These are phyloP conservation scores for Tyto alba DNA, from an alignment of 2,113 vertebrate genomes.

Conservation along the genomic window DNA sequence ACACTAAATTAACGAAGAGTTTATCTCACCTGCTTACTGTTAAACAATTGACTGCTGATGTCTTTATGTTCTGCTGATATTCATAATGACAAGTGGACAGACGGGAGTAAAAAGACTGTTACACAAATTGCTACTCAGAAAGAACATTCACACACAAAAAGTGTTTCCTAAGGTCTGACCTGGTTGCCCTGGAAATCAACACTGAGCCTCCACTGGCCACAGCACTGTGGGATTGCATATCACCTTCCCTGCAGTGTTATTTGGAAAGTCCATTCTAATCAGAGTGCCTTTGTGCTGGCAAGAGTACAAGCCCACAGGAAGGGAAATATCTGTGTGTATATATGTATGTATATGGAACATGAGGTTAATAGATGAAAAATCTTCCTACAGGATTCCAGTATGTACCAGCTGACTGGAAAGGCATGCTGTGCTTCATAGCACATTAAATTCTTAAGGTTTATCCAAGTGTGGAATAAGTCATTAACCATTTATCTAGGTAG, in stretches of 20 bases:
- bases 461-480: neutral
- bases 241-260: neutral
- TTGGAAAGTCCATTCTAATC: neutral
- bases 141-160: neutral
- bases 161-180: neutral
- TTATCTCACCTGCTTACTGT: neutral
- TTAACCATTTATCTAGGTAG: neutral
- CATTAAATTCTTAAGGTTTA: neutral
- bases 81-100: neutral
- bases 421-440: neutral
- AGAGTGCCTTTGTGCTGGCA: neutral
- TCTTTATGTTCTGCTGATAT: neutral
- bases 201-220: accelerated
- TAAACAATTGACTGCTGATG: neutral
- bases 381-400: neutral
- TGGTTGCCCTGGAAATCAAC: neutral
- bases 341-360: neutral
- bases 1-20: neutral
- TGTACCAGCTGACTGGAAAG: neutral
- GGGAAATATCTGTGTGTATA: neutral
- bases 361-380: neutral
- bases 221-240: too few species aligned
- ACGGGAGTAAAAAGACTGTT: neutral
- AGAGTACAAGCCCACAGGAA: neutral
- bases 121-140: neutral